Conservation (phyloP, 2,888 invertebrate genomes). For the Zygothrica quintamaculata region DNA sequence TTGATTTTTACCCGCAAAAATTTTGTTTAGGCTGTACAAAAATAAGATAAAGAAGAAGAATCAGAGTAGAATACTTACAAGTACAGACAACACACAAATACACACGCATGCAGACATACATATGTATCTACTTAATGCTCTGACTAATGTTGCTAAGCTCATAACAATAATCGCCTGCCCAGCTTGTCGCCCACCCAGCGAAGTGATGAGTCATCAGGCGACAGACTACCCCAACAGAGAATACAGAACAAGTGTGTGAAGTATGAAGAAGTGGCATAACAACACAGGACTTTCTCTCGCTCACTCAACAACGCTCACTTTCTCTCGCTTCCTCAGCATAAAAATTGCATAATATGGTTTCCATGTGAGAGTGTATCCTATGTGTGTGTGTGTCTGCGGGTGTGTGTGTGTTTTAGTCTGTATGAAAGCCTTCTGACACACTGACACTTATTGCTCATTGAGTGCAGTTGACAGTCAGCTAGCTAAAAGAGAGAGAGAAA, state of each 20-base stretch:
- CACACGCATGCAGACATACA: constrained; percentile 39
- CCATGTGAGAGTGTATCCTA: no score
- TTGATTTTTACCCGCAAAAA: constrained; percentile 45
- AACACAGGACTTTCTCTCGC: constrained; percentile 35
- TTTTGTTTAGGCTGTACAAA: background rate
- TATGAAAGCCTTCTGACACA: constrained; percentile 71
- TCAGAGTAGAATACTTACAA: constrained; percentile 1
- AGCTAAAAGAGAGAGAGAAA: constrained; percentile 14
- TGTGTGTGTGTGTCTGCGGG: constrained; percentile 11
- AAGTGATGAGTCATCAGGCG: constrained; percentile 52
- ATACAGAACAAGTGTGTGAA: constrained; percentile 22
- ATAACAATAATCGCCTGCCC: background rate
- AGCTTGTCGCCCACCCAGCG: constrained; percentile 2
- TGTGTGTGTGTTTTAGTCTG: constrained; percentile 23
- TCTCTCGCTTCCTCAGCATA: constrained; percentile 56
- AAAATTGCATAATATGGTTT: constrained; percentile 73
- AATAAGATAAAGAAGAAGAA: constrained; percentile 4
- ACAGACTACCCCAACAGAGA: constrained; percentile 55
- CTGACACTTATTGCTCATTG: constrained; percentile 78
- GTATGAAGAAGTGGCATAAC: constrained; percentile 17
- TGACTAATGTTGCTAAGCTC: constrained; percentile 18
- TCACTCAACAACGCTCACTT: constrained; percentile 42
- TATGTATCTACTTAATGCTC: background rate
- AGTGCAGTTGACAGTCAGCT: constrained; percentile 37
- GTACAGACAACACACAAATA: constrained; percentile 19